Base-by-base conservation (phyloP, 1,140 invertebrate species). In the Bombus superbus region DNA sequence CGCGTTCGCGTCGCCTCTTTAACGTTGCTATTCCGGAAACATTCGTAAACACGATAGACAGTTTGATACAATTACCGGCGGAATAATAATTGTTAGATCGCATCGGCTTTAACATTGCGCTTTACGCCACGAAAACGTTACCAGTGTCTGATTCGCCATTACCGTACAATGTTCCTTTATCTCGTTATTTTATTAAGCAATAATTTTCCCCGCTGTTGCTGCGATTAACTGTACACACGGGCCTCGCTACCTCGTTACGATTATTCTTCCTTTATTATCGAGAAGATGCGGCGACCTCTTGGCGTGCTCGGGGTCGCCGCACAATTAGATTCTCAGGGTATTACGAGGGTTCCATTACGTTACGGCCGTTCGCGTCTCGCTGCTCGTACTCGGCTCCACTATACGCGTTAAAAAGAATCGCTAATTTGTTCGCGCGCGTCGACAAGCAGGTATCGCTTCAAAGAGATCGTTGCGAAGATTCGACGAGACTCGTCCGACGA, bases 271-370 rank as follows among this genome's bases (percentile, higher is more conserved):
- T 86, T 90, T 84, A 83, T 90, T 90, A 90, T 90, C 89, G 89
- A 90, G 89, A 90, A 90, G 84, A 90, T 15, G 89, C 86, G 81
- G 89, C 86, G 81, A 88, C 83, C 83, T 90, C 75, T 68, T 77
- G 79, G 38, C 75, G 73, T 44, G 68, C 15, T n/a, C 53, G 71
- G 83, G 80, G 88, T 81, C 68, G 85, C 53, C 72, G 76, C 47
- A 90, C 86, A 90, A 90, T 88, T 88, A 90, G 86, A 90, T 90
- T 90, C 89, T 88, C 89, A 90, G 68, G 86, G 68, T 73, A 80
- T 86, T 90, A 90, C 38, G 88, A 85, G 78, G 88, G 81, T 69
- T 83, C 81, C 66, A 53, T 53, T 53, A 53, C 28, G 68, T 68
- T 89, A 53, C 83, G 83, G 74, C 73, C 47, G 59, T 64, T 76